Base-by-base conservation (phyloP, 2,888 invertebrate genomes). In the Cephus pygmeus region DNA sequence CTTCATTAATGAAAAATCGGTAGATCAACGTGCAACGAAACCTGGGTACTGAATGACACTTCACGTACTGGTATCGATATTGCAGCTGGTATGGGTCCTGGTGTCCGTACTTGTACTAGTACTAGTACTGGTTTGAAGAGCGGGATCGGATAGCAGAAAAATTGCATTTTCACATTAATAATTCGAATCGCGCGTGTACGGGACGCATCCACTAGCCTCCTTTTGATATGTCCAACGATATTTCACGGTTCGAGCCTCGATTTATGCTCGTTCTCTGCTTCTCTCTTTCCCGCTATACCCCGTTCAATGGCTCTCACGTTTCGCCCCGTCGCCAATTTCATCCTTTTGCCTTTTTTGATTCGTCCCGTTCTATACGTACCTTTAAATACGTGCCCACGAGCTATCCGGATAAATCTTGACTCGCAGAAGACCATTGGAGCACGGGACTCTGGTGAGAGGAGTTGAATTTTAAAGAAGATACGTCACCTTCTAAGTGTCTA, bases 161-260 rank as follows among this genome's bases (percentile, higher is more conserved):
- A 71, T 71, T 71, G 71, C 71, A 71, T 71, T 71, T 71, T 34
- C 33, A 31, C 34, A 71, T 71, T 71, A 71, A 71, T 71, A 71
- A 71, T 71, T 71, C 71, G 71, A 71, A 71, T 71, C 33, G 71
- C 71, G 71, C 71, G 71, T 71, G 71, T 71, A 31, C 71, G 71
- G 33, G 71, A 71, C 71, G 71, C 71, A 34, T 71, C 71, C 71
- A 56, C 56, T 56, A 34, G 31, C 12, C 31, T 15, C 33, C 12
- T 33, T 71, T 71, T 71, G 71, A 71, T 71, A 71, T 33, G 71
- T 71, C 12, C 33, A 71, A 71, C 71, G 71, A 71, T 71, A 71
- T 71, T 71, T 71, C 71, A 71, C 71, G 71, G 71, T 31, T 33
- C 71, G 71, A 71, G 31, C 71, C 71, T 31, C 71, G 71, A 71